These are phyloP conservation scores for Spisula subtruncata DNA, from an alignment of 2,888 invertebrate species.

Conservation along the genomic window DNA sequence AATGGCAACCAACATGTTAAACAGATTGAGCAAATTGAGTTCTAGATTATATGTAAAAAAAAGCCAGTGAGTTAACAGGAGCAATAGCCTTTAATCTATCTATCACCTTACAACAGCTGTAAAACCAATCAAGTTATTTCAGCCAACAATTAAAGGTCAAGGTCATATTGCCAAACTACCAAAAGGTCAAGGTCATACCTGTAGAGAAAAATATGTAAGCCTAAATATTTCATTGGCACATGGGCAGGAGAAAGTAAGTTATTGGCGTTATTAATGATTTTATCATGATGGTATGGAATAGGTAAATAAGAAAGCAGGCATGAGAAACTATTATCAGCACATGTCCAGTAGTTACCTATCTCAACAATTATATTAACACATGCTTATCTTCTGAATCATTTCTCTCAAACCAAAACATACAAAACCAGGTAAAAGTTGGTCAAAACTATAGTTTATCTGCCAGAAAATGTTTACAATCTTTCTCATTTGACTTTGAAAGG, in stretches of 20 bases:
- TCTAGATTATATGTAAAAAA: no score
- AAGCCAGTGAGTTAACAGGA: background rate
- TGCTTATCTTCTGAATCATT: background rate
- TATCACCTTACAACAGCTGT: background rate
- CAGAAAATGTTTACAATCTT: no score
- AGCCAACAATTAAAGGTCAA: background rate
- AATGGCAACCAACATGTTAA: no score
- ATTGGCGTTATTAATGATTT: background rate
- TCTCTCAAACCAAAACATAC: no score
- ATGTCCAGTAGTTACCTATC: background rate
- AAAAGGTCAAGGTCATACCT: constrained; percentile 16
- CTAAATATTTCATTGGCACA: background rate
- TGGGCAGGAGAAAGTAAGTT: background rate
- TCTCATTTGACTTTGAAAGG: no score
- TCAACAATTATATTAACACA: background rate
- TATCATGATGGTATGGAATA: background rate
- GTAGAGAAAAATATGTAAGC: background rate
- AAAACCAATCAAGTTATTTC: background rate
- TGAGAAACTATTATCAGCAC: background rate
- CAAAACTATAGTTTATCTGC: no score
- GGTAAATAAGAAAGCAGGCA: background rate
- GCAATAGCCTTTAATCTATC: background rate
- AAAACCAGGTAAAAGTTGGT: no score
- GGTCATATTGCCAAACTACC: background rate
- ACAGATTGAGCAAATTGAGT: no score